Evolutionary conservation across 2,113 vertebrate species (phyloP), one percentile per base, ranked within the genome.

Genomic region (Anthoscopus minutus): DNA sequence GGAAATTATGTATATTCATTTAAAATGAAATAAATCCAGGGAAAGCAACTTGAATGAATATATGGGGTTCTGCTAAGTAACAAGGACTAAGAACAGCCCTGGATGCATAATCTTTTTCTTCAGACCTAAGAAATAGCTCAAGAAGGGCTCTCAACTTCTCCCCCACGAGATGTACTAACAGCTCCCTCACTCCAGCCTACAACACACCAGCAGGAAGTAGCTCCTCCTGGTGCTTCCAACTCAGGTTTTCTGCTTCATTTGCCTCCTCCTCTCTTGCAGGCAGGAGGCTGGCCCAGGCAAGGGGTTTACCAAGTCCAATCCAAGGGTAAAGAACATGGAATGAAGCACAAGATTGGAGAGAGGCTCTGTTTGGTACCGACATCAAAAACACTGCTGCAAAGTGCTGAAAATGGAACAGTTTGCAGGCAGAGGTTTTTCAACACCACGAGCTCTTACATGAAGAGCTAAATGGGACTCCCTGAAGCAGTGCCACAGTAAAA

Each of bases 381-480:
- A 57, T 19, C 3, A 3, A 31, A 35, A 73, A 61, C 14, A 19
- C 21, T 93, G 47, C 31, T 56, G 64, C 27, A 33, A 67, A 67
- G 27, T 35, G 33, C 58, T 65, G 54, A 25, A 80, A 84, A 91
- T 2, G 1, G 33, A 91, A 44, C 6, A 19, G 44, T 28, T 57
- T 57, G 35, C 50, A 76, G 69, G 6, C 27, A 81, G n/a, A 57
- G 9, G 48, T 60, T 82, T 71, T 76, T 64, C 38, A 54, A n/a
- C 53, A 86, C 8, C 13, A 58, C 0, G 0, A 73, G 17, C 13
- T 69, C 44, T 77, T 31, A 33, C 0, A 0, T 24, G 25, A 57
- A 62, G 73, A 57, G 38, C 17, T 61, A 30, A 87, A 89, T 57
- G 35, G 25, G 13, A 66, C 15, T 61, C 53, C 33, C 31, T 67